Conservation (phyloP, 2,113 vertebrate genomes). For the Alligator mississippiensis region DNA sequence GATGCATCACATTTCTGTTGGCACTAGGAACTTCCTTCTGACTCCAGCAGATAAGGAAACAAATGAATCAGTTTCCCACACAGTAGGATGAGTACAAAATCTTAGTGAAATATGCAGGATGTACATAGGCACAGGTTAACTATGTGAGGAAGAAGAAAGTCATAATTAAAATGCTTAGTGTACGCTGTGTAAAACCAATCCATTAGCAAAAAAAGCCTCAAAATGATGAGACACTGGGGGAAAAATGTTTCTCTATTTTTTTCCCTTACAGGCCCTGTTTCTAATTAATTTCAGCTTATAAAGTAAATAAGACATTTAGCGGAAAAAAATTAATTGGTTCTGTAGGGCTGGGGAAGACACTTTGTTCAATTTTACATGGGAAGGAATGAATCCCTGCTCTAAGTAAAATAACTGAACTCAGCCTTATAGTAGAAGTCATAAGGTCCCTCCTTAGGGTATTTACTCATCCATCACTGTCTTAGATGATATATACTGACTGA, state of each 20-base stretch:
- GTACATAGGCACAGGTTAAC: background rate
- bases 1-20: fast-evolving
- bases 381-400: background rate
- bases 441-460: background rate
- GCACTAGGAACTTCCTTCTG: background rate
- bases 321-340: background rate
- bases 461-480: background rate
- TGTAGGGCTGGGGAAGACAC: background rate
- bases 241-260: no score
- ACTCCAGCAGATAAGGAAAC: background rate
- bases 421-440: background rate
- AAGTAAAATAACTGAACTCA: background rate
- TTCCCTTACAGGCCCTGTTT: background rate
- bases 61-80: background rate
- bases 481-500: background rate
- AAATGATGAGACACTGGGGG: background rate
- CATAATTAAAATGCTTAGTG: background rate
- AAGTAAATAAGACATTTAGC: background rate
- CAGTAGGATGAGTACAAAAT: fast-evolving
- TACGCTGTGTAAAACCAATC: background rate
- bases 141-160: background rate
- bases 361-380: background rate
- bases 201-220: background rate
- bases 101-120: background rate
- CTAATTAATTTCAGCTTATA: background rate